Conservation (phyloP, 2,888 invertebrate genomes). For the Lepidocyrtinus sp. region DNA sequence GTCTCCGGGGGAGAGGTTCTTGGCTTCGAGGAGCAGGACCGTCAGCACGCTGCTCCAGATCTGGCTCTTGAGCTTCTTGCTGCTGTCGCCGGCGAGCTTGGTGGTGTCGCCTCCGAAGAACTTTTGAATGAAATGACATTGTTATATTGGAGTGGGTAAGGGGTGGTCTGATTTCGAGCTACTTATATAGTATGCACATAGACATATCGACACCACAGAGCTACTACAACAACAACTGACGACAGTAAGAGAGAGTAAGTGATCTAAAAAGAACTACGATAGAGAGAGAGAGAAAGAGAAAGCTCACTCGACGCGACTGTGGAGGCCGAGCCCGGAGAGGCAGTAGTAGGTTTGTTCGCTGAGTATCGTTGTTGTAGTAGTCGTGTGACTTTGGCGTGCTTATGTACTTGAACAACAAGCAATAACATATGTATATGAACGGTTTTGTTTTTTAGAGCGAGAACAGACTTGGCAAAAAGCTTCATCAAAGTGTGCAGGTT, state of each 20-base stretch:
- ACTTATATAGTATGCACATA: too few relatives aligned
- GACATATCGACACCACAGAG: conserved; percentile 66
- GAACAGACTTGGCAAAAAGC: background rate
- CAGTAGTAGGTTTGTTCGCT: background rate
- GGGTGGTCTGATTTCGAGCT: too few relatives aligned
- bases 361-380: background rate
- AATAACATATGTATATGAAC: too few relatives aligned
- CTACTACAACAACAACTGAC: too few relatives aligned
- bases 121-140: too few relatives aligned
- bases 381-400: background rate
- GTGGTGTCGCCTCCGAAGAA: too few relatives aligned
- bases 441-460: too few relatives aligned
- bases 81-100: conserved; percentile 84
- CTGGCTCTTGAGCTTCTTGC: conserved; percentile 90
- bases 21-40: conserved; percentile 96
- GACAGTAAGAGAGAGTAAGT: conserved; percentile 10
- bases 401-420: conserved; percentile 24
- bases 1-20: conserved; percentile 81
- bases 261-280: background rate
- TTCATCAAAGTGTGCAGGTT: background rate
- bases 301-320: conserved; percentile 19
- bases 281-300: background rate
- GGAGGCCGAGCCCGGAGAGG: background rate
- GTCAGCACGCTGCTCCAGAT: conserved; percentile 98
- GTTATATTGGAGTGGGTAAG: too few relatives aligned